Evolutionary conservation across 2,888 invertebrate species (phyloP).

Genomic region (Netelia virgata): DNA sequence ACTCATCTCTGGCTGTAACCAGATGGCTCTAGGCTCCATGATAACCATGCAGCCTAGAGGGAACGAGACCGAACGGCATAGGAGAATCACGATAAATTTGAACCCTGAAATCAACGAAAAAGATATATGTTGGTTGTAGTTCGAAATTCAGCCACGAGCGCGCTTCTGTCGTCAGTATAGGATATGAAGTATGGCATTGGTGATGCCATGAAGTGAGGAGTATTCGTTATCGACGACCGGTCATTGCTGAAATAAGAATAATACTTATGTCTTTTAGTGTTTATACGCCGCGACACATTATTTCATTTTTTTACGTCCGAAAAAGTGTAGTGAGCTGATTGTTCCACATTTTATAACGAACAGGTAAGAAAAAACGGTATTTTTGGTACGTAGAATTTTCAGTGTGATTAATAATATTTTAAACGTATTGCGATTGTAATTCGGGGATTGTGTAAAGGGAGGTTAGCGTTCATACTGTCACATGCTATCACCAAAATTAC

Average conservation of each 20-base stretch:
- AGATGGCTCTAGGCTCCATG: no score
- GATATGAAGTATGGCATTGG: background rate
- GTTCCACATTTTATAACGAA: background rate
- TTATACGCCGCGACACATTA: background rate
- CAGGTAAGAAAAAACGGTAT: background rate
- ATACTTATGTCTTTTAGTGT: no score
- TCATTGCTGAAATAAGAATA: background rate
- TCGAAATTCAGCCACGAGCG: no score
- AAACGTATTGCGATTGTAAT: background rate
- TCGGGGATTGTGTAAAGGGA: background rate
- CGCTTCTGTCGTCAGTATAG: no score
- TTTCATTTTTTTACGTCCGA: background rate
- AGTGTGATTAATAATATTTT: background rate
- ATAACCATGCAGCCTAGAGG: no score
- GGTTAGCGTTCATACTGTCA: constrained; percentile 5
- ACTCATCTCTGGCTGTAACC: no score
- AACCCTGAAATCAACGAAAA: no score
- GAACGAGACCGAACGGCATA: no score
- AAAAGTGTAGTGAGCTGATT: background rate
- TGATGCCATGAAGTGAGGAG: constrained; percentile 7
- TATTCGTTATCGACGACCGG: background rate
- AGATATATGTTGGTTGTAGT: no score
- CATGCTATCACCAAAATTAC: background rate
- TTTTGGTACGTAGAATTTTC: background rate
- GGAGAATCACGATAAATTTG: no score